Conservation (phyloP, 2,797 vertebrate species). For the Myioborus melanocephalus region DNA sequence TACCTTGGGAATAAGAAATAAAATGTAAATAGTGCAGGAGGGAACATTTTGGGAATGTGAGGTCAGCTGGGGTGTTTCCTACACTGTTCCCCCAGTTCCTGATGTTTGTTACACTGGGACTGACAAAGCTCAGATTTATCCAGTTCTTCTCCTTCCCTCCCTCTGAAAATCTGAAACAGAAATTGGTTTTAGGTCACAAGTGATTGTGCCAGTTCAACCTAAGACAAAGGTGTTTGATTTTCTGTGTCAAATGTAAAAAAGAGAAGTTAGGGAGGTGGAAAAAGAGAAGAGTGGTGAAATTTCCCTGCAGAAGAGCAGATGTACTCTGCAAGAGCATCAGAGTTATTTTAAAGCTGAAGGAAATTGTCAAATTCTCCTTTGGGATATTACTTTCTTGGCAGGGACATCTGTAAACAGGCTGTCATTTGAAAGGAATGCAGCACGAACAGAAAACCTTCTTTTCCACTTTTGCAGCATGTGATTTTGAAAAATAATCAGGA, state of each 20-base stretch:
- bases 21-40: neutral
- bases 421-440: conserved; percentile 47
- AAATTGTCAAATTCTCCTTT: conserved; percentile 43
- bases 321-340: neutral
- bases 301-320: conserved; percentile 5
- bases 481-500: neutral
- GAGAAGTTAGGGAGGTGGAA: neutral
- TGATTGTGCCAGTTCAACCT: neutral
- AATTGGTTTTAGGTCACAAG: neutral
- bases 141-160: neutral
- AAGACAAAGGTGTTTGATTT: neutral
- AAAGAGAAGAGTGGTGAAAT: neutral
- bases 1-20: neutral
- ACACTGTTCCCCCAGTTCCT: neutral
- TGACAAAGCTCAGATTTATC: neutral
- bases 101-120: neutral
- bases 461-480: neutral
- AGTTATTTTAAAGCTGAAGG: conserved; percentile 42
- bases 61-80: neutral
- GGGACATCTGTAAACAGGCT: conserved; percentile 31
- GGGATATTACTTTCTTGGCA: conserved; percentile 50
- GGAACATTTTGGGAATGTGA: neutral
- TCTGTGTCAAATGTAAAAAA: neutral
- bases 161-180: neutral
- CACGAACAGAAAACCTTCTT: neutral